Conservation (phyloP, 2,888 invertebrate species). For the Andrena trimmerana region DNA sequence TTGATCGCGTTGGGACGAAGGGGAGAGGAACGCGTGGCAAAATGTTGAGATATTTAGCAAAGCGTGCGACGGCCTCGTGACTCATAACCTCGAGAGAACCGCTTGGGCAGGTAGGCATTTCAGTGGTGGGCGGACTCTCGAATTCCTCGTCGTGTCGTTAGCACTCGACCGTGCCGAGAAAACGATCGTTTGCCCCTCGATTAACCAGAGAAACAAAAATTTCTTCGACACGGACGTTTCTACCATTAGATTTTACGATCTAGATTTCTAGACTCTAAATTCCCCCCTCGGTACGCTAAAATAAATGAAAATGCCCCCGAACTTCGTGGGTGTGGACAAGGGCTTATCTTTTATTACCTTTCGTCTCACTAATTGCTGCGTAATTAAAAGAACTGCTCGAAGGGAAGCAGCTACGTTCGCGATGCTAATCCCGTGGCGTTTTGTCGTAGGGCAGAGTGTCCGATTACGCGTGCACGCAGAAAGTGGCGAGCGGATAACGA, state of each 20-base stretch:
- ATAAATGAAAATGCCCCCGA: no score
- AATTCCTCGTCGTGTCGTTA: slow-evolving; percentile 64
- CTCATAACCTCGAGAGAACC: slow-evolving; percentile 55
- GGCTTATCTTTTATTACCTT: no score
- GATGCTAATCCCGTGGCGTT: slow-evolving; percentile 18
- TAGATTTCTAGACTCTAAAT: no score
- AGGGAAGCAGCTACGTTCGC: neutral
- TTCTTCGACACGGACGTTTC: neutral
- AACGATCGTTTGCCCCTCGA: slow-evolving; percentile 23
- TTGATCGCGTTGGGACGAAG: slow-evolving; percentile 30
- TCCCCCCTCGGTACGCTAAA: no score
- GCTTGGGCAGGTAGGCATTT: slow-evolving; percentile 63
- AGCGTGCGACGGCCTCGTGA: slow-evolving; percentile 61
- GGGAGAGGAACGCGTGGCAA: slow-evolving; percentile 47
- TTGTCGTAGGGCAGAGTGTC: slow-evolving; percentile 50
- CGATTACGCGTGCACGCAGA: slow-evolving; percentile 55
- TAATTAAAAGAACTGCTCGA: no score
- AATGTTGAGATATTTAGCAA: slow-evolving; percentile 52
- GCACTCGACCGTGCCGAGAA: slow-evolving; percentile 29
- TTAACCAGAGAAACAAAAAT: slow-evolving; percentile 1
- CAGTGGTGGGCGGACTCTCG: slow-evolving; percentile 63
- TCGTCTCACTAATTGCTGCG: no score
- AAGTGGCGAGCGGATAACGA: slow-evolving; percentile 26
- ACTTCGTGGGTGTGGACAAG: no score
- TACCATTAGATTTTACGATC: no score